Evolutionary conservation across 35 echinoderm and acorn worm species (phyloP), one percentile per base, ranked within the genome.

Genomic region (Stichopus chloronotus): DNA sequence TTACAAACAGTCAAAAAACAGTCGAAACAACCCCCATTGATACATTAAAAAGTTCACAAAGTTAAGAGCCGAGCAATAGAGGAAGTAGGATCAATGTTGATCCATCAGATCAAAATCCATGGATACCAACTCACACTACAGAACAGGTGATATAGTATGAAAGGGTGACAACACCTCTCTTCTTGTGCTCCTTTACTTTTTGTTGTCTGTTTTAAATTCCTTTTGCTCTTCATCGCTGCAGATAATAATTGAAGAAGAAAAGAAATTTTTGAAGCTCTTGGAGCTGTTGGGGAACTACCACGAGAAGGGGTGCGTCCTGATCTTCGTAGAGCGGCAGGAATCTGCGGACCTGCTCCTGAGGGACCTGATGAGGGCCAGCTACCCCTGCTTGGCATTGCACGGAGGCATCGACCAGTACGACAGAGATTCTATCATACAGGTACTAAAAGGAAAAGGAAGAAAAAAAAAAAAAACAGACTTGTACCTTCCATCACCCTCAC

Each of bases 381-480:
- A 99, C 57, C 94, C 97, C 7, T 95, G 93, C 80, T 78, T 99
- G 14, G 95, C 97, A 1, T 78, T 99, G 9, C 97, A 99, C 65
- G 97, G 97, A 17, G 97, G 97, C 61, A 96, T 99, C 16, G 97
- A 99, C 61, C 97, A 99, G 95, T 99, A 99, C 63, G 97, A 99
- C 43, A 63, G 97, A 61, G 97, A 99, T 58, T 99, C 97, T 8
- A 96, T 95, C 25, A 98, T 96, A 13, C 90, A 94, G 95, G 95
- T 94, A 54, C 23, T 58, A 17, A 43, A 25, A 52, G 79, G 79
- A 21, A 43, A n/a, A n/a, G n/a, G n/a, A n/a, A n/a, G n/a, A n/a
- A n/a, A n/a, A n/a, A n/a, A 3, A 43, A 43, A 43, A 43, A 43
- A 43, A 43, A 43, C 30, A 43, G 30, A 43, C 30, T 43, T 43